Conservation (phyloP, 2,113 vertebrate species). For the Megaleporinus macrocephalus region DNA sequence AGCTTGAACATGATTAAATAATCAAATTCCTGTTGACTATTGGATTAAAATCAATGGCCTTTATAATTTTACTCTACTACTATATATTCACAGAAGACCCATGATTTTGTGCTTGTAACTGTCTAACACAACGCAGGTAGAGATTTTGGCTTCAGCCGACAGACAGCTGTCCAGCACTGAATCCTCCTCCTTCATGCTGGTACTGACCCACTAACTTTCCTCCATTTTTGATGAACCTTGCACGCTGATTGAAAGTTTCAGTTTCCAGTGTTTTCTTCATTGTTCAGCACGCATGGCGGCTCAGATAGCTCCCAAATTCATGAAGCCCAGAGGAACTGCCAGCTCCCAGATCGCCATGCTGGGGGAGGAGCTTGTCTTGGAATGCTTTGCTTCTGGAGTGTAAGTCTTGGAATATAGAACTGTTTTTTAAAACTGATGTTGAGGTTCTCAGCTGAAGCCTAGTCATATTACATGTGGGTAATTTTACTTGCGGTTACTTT, state of each 20-base stretch:
- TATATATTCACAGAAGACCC: conserved; percentile 15
- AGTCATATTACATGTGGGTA: too few species aligned
- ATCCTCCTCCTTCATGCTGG: neutral
- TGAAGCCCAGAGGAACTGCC: conserved; percentile 86
- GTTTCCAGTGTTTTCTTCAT: conserved; percentile 35
- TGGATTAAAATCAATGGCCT: too few species aligned
- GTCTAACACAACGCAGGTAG: conserved; percentile 13
- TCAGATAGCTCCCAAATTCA: conserved; percentile 90
- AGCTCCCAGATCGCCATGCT: conserved; percentile 89
- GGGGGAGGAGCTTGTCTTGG: conserved; percentile 90
- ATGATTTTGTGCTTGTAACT: conserved; percentile 36
- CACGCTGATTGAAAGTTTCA: neutral
- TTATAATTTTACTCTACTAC: too few species aligned
- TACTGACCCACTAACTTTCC: conserved; percentile 15
- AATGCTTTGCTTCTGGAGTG: conserved; percentile 95
- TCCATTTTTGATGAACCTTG: neutral
- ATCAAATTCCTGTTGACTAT: too few species aligned
- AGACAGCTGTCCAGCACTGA: neutral
- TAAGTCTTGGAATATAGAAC: conserved; percentile 73
- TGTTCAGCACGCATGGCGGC: conserved; percentile 86
- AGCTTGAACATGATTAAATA: too few species aligned
- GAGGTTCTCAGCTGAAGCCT: neutral
- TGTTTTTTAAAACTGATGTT: neutral
- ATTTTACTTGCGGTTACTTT: too few species aligned
- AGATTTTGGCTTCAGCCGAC: conserved; percentile 11